Conservation (phyloP, 1,140 invertebrate species). For the Hyles euphorbiae region DNA sequence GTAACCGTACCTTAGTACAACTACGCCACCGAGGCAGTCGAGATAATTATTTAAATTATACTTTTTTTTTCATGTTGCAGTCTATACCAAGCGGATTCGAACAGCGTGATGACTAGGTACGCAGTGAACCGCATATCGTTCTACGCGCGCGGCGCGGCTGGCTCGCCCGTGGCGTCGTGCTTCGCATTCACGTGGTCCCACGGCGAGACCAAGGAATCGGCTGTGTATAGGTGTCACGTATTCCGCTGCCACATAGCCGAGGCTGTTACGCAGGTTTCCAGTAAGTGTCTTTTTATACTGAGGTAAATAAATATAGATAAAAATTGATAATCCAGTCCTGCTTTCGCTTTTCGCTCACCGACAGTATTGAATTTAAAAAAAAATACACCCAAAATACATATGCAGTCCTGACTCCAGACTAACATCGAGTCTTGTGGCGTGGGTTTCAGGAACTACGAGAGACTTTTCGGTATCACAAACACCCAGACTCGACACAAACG, state of each 20-base stretch:
- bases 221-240: constrained; percentile 97
- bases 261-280: constrained; percentile 88
- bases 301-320: too few relatives aligned
- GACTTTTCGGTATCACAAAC: too few relatives aligned
- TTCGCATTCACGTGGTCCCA: constrained; percentile 99
- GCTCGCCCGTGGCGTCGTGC: constrained; percentile 89
- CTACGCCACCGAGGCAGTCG: too few relatives aligned
- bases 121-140: constrained; percentile 95
- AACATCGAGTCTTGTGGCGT: too few relatives aligned
- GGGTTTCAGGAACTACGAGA: too few relatives aligned
- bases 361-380: too few relatives aligned
- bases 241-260: constrained; percentile 98
- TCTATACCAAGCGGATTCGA: constrained; percentile 89
- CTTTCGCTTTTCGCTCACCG: too few relatives aligned
- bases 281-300: constrained; percentile 54
- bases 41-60: too few relatives aligned
- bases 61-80: constrained; percentile 68
- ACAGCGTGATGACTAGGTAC: constrained; percentile 91
- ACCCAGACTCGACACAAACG: too few relatives aligned
- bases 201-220: constrained; percentile 89
- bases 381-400: too few relatives aligned
- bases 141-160: constrained; percentile 93
- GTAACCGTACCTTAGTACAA: too few relatives aligned
- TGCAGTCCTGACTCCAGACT: too few relatives aligned
- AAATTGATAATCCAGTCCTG: background rate